phyloP scores from a whole-genome alignment of 2,888 invertebrate species.

The Dasysyrphus albostriatus region DNA sequence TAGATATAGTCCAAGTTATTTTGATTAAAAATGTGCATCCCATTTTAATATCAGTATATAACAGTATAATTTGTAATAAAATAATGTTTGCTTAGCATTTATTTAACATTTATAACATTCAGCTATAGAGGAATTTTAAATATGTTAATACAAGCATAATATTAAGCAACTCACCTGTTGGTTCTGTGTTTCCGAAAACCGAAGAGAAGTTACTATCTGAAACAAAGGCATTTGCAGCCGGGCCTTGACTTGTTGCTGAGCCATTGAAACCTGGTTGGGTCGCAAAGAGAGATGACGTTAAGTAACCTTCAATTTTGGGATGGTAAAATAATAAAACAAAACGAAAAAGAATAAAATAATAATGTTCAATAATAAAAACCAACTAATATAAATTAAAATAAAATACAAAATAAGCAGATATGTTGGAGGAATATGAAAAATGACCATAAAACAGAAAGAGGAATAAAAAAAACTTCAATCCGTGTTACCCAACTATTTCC shows the following conservation, averaged over 20 bases:
- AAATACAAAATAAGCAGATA: constrained; percentile 51
- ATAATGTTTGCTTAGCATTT: constrained; percentile 55
- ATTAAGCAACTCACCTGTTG: constrained; percentile 86
- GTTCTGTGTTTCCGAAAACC: constrained; percentile 92
- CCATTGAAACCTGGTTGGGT: constrained; percentile 84
- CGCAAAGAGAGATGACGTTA: constrained; percentile 66
- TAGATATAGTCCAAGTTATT: constrained; percentile 12
- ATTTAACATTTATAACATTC: constrained; percentile 73
- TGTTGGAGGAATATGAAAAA: constrained; percentile 69
- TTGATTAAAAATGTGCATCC: constrained; percentile 52
- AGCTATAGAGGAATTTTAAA: constrained; percentile 54
- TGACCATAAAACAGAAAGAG: constrained; percentile 80
- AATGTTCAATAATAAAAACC: constrained; percentile 29
- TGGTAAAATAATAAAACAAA: constrained; percentile 29
- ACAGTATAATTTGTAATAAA: constrained; percentile 36
- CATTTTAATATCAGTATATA: constrained; percentile 35
- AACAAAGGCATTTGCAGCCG: constrained; percentile 88
- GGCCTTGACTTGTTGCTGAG: constrained; percentile 81
- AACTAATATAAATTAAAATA: constrained; percentile 73
- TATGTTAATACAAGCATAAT: constrained; percentile 42
- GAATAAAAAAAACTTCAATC: constrained; percentile 15
- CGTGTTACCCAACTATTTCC: constrained; percentile 47
- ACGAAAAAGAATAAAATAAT: constrained; percentile 47
- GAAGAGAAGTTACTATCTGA: constrained; percentile 94
- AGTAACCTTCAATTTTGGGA: constrained; percentile 53